phyloP scores from a whole-genome alignment of 64 coral and sea anemone species.

The Montipora cactus region DNA sequence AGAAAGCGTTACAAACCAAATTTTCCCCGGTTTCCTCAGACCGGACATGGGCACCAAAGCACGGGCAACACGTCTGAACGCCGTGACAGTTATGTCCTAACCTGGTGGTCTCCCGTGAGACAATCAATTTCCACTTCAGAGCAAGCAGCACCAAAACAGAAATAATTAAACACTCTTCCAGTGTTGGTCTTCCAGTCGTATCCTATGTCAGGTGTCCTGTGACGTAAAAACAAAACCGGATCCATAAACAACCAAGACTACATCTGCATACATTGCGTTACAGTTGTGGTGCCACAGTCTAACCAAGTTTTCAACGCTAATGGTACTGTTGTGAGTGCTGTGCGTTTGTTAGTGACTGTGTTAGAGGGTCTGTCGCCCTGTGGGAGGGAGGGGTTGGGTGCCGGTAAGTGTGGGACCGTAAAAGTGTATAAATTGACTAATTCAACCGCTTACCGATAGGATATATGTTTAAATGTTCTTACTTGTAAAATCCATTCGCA shows the following conservation, averaged over 20 bases:
- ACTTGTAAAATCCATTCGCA: slow-evolving; percentile 74
- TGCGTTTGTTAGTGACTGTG: no score
- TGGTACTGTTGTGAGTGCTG: background rate
- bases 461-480: background rate
- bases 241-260: background rate
- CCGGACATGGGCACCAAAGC: no score
- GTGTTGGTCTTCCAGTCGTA: slow-evolving; percentile 63
- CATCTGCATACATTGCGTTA: background rate
- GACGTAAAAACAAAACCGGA: background rate
- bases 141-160: slow-evolving; percentile 63
- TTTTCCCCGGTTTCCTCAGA: no score
- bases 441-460: no score
- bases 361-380: no score
- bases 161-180: slow-evolving; percentile 62
- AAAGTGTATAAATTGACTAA: no score
- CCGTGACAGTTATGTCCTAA: background rate
- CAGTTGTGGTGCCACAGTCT: background rate
- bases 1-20: no score
- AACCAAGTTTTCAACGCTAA: background rate
- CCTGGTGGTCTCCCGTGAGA: slow-evolving; percentile 77
- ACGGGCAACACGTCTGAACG: background rate
- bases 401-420: no score
- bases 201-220: slow-evolving; percentile 59
- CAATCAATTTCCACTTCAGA: slow-evolving; percentile 78
- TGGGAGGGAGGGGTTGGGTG: no score